Percentiles rank a stretch among this genome's conserved stretches.
Conservation (phyloP, 2,113 vertebrate species). For the Mugil cephalus region DNA sequence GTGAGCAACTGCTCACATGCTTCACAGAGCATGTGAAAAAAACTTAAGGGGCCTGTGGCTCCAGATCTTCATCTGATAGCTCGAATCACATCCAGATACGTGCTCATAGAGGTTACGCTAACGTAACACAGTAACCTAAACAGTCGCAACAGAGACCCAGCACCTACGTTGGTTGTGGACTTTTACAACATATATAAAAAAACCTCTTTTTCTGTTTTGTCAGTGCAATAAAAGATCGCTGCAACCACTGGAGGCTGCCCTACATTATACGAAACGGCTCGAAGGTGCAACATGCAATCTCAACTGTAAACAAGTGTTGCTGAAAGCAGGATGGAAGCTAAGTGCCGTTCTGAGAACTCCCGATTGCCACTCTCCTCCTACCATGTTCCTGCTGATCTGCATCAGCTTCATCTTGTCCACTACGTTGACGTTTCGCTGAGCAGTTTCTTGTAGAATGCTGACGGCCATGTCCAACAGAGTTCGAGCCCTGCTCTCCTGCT, state of each 20-base stretch:
- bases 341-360: not conserved
- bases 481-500: conserved; percentile 67
- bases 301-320: not conserved
- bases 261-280: not conserved
- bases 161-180: too few species aligned
- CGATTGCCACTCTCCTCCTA: conserved; percentile 33
- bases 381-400: conserved; percentile 80
- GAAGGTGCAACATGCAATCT: not conserved
- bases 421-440: conserved; percentile 70
- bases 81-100: too few species aligned
- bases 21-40: too few species aligned
- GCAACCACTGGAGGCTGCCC: not conserved
- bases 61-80: too few species aligned
- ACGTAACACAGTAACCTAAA: too few species aligned
- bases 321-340: not conserved
- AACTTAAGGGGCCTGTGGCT: too few species aligned
- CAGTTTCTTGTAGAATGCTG: conserved; percentile 56
- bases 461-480: conserved; percentile 71
- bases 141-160: too few species aligned
- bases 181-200: too few species aligned
- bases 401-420: conserved; percentile 84
- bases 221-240: too few species aligned
- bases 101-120: too few species aligned
- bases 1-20: too few species aligned
- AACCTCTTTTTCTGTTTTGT: too few species aligned